Evolutionary conservation across 2,113 vertebrate genomes (phyloP).

Genomic region (Telmatochromis bifrenatus): DNA sequence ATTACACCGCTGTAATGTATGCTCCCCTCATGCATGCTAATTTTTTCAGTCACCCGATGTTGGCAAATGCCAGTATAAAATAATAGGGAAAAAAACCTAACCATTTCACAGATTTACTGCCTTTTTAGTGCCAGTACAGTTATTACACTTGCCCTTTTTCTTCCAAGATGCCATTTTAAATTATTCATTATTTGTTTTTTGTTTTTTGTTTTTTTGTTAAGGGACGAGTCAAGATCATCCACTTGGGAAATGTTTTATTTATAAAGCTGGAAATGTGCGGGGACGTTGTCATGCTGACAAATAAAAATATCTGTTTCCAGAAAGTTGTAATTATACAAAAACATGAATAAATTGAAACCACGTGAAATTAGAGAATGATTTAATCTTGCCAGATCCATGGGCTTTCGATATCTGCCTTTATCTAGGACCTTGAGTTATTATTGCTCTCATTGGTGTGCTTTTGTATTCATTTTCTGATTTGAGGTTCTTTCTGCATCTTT

Average conservation of each 20-base stretch:
- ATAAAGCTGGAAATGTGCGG: neutral
- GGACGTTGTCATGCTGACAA: neutral
- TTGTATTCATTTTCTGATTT: neutral
- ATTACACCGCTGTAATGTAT: neutral
- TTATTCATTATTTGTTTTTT: neutral
- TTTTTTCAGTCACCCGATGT: neutral
- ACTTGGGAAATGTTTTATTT: neutral
- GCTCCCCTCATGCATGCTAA: neutral
- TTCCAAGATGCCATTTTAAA: neutral
- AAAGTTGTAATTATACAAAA: neutral
- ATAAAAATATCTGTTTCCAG: neutral
- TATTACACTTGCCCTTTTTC: neutral
- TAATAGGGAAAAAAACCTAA: neutral
- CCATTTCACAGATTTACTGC: neutral
- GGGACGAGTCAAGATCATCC: neutral
- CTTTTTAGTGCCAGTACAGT: neutral
- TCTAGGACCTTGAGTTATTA: neutral
- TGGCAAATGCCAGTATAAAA: neutral
- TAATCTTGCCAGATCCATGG: neutral
- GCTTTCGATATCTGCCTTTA: neutral
- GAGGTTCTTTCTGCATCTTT: constrained; percentile 26
- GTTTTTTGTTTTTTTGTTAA: neutral
- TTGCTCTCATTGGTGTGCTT: neutral
- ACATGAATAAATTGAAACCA: neutral
- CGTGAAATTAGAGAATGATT: neutral